A percentile compares a stretch with the other conserved stretches of the same genome.
Conservation (phyloP, 2,797 vertebrate species). For the Myiotriccus ornatus region DNA sequence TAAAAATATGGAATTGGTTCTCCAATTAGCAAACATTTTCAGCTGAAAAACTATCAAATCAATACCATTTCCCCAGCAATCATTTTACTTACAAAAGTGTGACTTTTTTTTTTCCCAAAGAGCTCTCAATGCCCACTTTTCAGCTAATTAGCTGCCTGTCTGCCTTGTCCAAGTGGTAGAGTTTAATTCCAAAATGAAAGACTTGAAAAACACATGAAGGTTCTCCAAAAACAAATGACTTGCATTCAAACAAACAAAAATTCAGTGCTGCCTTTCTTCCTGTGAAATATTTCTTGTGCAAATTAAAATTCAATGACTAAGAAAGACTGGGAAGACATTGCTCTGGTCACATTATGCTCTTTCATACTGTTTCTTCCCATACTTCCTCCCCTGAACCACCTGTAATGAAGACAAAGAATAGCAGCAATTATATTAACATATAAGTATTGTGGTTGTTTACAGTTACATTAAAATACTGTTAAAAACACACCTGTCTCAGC, state of each 20-base stretch:
- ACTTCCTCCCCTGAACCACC: background rate
- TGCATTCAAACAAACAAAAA: background rate
- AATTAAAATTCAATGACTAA: background rate
- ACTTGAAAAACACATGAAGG: conserved; percentile 5
- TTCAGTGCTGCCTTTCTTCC: background rate
- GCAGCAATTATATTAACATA: background rate
- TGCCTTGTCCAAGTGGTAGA: conserved; percentile 22
- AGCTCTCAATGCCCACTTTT: conserved; percentile 28
- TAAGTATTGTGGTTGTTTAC: background rate
- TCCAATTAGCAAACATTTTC: conserved; percentile 55
- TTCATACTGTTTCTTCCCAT: background rate
- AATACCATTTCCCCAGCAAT: conserved; percentile 51
- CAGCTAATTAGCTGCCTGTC: conserved; percentile 48
- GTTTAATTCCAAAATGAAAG: conserved; percentile 37
- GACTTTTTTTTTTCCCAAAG: background rate
- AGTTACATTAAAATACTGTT: background rate
- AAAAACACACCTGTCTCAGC: background rate
- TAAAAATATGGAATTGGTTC: conserved; percentile 17
- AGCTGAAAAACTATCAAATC: conserved; percentile 55
- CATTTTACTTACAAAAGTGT: conserved; percentile 23
- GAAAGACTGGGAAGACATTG: background rate
- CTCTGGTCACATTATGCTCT: background rate
- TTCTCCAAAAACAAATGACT: background rate
- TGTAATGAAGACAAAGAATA: background rate
- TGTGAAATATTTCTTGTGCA: background rate